phyloP scores from a whole-genome alignment of 2,888 invertebrate genomes.

The Molorchus minor region DNA sequence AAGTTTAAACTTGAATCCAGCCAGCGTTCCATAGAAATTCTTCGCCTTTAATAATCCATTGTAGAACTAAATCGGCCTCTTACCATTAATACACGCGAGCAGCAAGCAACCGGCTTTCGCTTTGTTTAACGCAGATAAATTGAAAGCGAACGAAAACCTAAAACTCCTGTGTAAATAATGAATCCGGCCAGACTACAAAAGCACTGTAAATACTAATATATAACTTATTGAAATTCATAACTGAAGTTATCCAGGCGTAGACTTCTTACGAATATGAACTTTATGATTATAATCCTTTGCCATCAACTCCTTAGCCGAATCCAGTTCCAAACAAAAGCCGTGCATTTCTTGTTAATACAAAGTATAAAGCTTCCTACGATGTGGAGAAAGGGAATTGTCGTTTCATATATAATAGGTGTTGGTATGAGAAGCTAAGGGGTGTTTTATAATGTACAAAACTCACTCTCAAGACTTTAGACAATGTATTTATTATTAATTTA shows the following conservation, averaged over 20 bases:
- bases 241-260: constrained; percentile 49
- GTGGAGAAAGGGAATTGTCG: constrained; percentile 18
- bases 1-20: constrained; percentile 39
- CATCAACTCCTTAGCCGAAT: constrained; percentile 53
- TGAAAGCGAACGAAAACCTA: constrained; percentile 53
- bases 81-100: constrained; percentile 34
- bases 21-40: constrained; percentile 37
- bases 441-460: no score
- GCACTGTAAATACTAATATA: constrained; percentile 59
- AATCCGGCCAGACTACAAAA: constrained; percentile 49
- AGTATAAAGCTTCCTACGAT: constrained; percentile 27
- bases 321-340: constrained; percentile 56
- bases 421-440: no score
- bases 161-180: constrained; percentile 57
- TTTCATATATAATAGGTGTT: background rate
- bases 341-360: constrained; percentile 56
- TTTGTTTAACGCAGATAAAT: constrained; percentile 55
- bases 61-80: constrained; percentile 45
- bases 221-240: constrained; percentile 60
- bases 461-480: no score
- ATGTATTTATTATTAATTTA: no score
- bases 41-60: constrained; percentile 43
- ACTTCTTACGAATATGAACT: constrained; percentile 51
- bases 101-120: constrained; percentile 41
- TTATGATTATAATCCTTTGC: constrained; percentile 53